Percentiles rank a stretch among this genome's conserved stretches.
These are phyloP conservation scores for Morinoia aosen DNA, from an alignment of 2,888 invertebrate species.

Conservation along the genomic window DNA sequence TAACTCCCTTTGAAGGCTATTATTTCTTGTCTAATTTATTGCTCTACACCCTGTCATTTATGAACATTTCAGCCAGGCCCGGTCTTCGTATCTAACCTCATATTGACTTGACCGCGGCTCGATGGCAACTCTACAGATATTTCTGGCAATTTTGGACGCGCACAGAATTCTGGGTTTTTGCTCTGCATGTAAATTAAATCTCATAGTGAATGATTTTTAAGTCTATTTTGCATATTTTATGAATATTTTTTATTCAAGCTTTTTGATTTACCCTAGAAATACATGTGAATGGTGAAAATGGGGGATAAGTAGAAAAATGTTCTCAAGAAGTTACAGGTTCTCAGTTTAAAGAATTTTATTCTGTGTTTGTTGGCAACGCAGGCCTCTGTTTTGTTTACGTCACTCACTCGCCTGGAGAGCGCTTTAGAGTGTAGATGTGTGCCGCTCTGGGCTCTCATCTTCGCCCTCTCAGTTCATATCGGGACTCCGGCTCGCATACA, in stretches of 20 bases:
- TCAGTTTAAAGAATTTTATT: neutral
- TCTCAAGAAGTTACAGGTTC: neutral
- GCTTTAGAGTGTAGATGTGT: neutral
- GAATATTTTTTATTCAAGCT: too few species aligned
- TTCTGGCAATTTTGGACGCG: neutral
- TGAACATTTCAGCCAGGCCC: neutral
- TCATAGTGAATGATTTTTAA: neutral
- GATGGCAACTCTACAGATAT: neutral
- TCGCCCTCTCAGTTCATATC: neutral
- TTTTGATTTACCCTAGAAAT: neutral
- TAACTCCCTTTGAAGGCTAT: slow-evolving; percentile 46
- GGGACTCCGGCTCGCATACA: neutral
- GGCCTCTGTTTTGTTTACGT: slow-evolving; percentile 43
- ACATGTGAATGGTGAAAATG: neutral
- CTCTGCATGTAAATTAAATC: neutral
- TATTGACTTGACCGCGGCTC: neutral
- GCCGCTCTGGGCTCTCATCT: neutral
- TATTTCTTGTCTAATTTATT: slow-evolving; percentile 28
- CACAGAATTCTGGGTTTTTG: neutral
- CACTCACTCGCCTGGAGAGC: slow-evolving; percentile 34
- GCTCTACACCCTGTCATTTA: slow-evolving; percentile 21
- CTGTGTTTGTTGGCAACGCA: neutral
- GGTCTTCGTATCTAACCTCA: neutral
- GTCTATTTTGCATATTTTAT: too few species aligned
- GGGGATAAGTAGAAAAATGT: neutral